phyloP scores from a whole-genome alignment of 2,888 invertebrate genomes.

The Ctena decussata region DNA sequence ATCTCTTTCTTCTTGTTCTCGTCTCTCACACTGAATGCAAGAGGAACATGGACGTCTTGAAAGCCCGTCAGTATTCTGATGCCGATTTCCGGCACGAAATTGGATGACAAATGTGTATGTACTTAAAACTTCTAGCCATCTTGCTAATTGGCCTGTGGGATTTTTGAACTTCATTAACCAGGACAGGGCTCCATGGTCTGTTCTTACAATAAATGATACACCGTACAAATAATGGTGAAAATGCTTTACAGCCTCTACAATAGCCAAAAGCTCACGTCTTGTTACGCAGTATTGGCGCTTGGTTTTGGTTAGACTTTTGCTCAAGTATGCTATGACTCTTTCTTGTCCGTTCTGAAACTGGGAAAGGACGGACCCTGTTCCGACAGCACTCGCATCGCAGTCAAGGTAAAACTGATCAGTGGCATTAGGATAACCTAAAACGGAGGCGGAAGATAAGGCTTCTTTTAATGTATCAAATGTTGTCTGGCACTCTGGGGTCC shows the following conservation, averaged over 20 bases:
- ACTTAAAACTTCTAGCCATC: constrained; percentile 23
- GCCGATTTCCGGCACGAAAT: constrained; percentile 1
- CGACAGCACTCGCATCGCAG: constrained; percentile 48
- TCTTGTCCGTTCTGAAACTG: constrained; percentile 43
- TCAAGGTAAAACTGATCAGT: constrained; percentile 40
- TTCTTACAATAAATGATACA: constrained; percentile 25
- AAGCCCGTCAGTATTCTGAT: constrained; percentile 37
- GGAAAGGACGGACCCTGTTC: constrained; percentile 37
- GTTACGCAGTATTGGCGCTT: constrained; percentile 56
- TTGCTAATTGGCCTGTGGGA: constrained; percentile 35
- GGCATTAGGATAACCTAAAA: constrained; percentile 33
- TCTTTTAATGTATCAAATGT: constrained; percentile 16
- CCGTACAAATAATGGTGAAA: constrained; percentile 65
- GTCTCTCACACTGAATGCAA: constrained; percentile 24
- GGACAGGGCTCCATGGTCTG: constrained; percentile 58
- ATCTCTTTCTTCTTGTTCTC: constrained; percentile 2
- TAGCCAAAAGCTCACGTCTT: constrained; percentile 54
- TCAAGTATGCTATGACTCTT: constrained; percentile 48
- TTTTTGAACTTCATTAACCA: constrained; percentile 52
- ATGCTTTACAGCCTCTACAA: constrained; percentile 42
- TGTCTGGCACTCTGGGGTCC: not conserved
- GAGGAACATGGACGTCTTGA: constrained; percentile 31
- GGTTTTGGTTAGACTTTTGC: constrained; percentile 33
- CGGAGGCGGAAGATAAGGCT: constrained; percentile 10
- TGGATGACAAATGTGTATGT: constrained; percentile 33